These are phyloP conservation scores for Echinometra lucunter DNA, from an alignment of 53 echinoderm and acorn worm species.

Conservation along the genomic window DNA sequence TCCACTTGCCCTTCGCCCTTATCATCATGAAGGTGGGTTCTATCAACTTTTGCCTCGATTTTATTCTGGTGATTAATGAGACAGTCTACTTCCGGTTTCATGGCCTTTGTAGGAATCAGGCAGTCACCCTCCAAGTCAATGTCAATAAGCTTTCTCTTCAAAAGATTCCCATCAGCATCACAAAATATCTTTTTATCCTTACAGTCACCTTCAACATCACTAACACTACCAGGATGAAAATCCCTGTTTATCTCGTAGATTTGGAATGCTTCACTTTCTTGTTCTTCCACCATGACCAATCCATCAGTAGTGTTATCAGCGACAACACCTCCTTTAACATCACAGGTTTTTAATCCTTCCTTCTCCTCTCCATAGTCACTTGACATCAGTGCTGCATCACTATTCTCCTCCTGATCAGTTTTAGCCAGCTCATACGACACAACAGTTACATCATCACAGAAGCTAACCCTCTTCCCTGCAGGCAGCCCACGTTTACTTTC, in stretches of 20 bases:
- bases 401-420: background rate
- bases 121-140: background rate
- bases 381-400: background rate
- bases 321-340: too few species aligned
- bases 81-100: background rate
- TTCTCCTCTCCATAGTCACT: too few species aligned
- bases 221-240: background rate
- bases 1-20: background rate
- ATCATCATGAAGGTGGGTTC: background rate
- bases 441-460: background rate
- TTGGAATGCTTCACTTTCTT: background rate
- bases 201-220: background rate
- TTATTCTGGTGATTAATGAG: background rate
- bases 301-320: too few species aligned
- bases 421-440: background rate
- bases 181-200: background rate
- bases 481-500: background rate
- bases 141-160: background rate
- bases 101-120: background rate
- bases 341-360: too few species aligned
- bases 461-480: background rate
- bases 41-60: background rate
- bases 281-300: background rate
- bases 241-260: background rate
- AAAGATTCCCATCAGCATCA: background rate